A percentile compares a stretch with the other conserved stretches of the same genome.
These are phyloP conservation scores for Ooceraea biroi DNA, from an alignment of 1,140 invertebrate genomes.

Conservation along the genomic window DNA sequence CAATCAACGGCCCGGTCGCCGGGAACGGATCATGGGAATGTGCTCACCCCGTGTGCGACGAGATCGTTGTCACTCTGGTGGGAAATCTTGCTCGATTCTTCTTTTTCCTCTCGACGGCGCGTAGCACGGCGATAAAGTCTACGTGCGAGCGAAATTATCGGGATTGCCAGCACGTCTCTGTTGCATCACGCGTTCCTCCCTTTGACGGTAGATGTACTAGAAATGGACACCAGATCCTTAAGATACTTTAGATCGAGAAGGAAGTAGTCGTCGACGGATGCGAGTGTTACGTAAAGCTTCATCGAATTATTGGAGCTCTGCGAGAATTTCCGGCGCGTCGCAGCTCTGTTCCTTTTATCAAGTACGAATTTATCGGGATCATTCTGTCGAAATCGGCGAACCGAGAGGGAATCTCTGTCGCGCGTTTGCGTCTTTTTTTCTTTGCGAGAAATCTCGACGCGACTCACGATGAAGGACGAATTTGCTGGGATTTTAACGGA, in stretches of 20 bases:
- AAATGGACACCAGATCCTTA: background rate
- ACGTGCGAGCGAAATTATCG: background rate
- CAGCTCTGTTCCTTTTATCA: background rate
- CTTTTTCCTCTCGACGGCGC: no score
- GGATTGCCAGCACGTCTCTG: background rate
- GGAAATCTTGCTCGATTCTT: no score
- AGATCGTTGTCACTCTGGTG: background rate
- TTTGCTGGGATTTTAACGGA: background rate
- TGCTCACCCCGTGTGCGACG: background rate
- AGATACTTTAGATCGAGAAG: background rate
- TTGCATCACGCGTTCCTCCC: background rate
- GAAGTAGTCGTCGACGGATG: background rate
- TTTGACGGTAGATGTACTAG: background rate
- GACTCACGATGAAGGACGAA: background rate
- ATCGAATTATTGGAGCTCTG: background rate
- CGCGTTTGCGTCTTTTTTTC: background rate
- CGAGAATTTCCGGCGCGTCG: background rate
- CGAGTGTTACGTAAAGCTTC: background rate
- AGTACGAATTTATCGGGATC: background rate
- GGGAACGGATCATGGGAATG: background rate
- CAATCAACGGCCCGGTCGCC: conserved; percentile 23
- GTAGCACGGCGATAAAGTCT: background rate
- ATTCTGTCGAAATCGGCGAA: background rate
- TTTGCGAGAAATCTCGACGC: background rate
- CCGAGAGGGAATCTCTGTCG: background rate